Conservation (phyloP, 2,113 vertebrate species). For the Montifringilla adamsi region DNA sequence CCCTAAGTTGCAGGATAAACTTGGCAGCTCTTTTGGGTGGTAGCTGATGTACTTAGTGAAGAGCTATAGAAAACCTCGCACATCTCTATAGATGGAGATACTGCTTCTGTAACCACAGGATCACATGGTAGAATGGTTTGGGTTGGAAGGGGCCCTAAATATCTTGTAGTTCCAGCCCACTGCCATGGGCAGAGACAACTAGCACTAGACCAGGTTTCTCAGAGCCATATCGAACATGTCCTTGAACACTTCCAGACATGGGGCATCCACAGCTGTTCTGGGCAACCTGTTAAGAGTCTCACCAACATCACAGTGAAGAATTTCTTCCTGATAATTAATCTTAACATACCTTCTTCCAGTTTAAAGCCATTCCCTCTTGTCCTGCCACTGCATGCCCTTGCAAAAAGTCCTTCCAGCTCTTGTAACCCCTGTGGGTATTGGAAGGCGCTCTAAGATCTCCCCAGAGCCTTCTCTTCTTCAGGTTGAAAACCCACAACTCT, state of each 20-base stretch:
- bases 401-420: neutral
- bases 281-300: neutral
- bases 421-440: rapidly evolving
- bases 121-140: neutral
- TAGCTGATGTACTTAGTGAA: neutral
- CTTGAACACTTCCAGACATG: neutral
- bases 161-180: neutral
- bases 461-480: neutral
- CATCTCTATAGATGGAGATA: neutral
- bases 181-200: neutral
- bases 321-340: neutral
- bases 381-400: neutral
- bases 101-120: neutral
- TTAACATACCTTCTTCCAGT: neutral
- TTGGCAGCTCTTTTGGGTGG: neutral
- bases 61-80: neutral
- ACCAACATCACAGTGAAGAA: neutral
- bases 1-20: neutral
- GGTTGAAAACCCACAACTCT: neutral
- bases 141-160: neutral
- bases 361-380: neutral
- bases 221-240: neutral
- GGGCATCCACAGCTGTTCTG: neutral
- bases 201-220: neutral
- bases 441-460: neutral